phyloP scores from a whole-genome alignment of 2,888 invertebrate species.

The Agonopterix subpropinquella region DNA sequence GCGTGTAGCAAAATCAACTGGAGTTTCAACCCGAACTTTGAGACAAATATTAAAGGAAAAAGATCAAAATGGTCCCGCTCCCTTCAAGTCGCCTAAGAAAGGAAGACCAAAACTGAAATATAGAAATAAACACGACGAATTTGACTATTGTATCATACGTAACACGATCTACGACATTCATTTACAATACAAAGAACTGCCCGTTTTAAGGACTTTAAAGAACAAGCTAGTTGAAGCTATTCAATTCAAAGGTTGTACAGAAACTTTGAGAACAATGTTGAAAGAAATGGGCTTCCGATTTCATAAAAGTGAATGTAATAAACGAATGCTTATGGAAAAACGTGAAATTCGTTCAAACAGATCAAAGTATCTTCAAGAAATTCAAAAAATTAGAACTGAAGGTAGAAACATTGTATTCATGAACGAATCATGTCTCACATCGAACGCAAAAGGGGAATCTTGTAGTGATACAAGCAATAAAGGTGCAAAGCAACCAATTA shows the following conservation, averaged over 20 bases:
- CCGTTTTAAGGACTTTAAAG: background rate
- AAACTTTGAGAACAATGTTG: background rate
- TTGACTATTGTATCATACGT: background rate
- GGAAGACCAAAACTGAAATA: slow-evolving; percentile 1
- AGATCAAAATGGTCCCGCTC: background rate
- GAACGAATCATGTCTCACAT: background rate
- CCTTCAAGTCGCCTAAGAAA: background rate
- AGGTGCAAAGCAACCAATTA: background rate
- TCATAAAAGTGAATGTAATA: background rate
- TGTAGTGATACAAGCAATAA: background rate
- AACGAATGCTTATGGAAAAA: background rate
- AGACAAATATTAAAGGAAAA: slow-evolving; percentile 1
- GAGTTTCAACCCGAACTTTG: slow-evolving; percentile 3
- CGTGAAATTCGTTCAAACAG: background rate
- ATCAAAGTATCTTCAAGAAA: background rate
- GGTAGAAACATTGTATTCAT: background rate
- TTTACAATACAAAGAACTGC: background rate
- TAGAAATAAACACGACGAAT: background rate
- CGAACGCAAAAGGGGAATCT: background rate
- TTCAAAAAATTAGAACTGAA: slow-evolving; percentile 3
- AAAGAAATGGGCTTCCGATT: background rate
- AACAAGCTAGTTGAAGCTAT: background rate
- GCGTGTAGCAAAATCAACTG: slow-evolving; percentile 1
- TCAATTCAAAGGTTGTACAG: background rate
- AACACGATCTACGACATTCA: background rate